phyloP scores from a whole-genome alignment of 2,888 invertebrate genomes.

The Idaea biselata region DNA sequence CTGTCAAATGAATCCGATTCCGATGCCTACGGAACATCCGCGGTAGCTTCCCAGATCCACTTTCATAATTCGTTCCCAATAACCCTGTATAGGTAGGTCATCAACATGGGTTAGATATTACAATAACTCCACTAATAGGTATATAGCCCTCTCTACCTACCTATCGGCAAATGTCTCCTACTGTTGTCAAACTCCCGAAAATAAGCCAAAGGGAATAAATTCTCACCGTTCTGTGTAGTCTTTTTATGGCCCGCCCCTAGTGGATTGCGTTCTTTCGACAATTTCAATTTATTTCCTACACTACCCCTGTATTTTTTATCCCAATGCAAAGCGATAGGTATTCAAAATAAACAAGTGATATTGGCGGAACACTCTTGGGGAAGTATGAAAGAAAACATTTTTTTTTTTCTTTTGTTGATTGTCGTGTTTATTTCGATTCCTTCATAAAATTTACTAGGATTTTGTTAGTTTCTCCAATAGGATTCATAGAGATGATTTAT shows the following conservation, averaged over 20 bases:
- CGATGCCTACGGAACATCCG: no score
- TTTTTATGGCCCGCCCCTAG: constrained; percentile 53
- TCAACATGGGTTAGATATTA: no score
- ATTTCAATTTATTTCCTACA: constrained; percentile 65
- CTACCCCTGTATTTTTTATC: constrained; percentile 55
- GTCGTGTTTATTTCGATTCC: constrained; percentile 4
- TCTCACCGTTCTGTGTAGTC: constrained; percentile 30
- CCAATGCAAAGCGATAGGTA: constrained; percentile 63
- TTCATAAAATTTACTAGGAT: not conserved
- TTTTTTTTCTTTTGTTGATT: constrained; percentile 3
- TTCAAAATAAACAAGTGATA: constrained; percentile 10
- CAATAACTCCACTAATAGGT: not conserved
- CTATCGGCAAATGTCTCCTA: constrained; percentile 11
- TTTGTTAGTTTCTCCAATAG: not conserved
- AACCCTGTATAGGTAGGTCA: no score
- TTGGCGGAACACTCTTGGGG: constrained; percentile 1
- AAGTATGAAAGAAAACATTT: not conserved
- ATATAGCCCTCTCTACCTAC: not conserved
- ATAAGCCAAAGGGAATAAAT: constrained; percentile 39
- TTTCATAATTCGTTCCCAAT: no score
- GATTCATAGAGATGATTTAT: not conserved
- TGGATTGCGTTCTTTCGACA: constrained; percentile 62
- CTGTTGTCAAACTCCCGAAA: constrained; percentile 16
- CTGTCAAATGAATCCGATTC: no score
- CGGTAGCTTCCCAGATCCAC: no score